Conservation (phyloP, 2,888 invertebrate species). For the Malthinus seriepunctatus region DNA sequence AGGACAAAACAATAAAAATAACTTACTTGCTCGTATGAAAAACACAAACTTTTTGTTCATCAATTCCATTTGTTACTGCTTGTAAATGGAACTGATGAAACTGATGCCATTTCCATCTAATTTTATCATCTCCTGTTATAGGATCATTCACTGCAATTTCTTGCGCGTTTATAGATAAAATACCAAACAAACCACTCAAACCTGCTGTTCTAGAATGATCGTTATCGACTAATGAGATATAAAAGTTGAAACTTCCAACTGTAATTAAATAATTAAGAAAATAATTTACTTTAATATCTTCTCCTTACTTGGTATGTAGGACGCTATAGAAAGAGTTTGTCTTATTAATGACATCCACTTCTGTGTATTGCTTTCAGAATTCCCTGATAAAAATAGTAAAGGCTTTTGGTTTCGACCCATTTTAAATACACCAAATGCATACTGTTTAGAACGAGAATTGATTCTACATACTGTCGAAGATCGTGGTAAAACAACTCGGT, state of each 20-base stretch:
- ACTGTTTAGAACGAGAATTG: constrained; percentile 67
- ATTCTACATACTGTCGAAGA: constrained; percentile 66
- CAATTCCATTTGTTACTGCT: constrained; percentile 55
- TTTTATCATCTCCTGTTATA: constrained; percentile 56
- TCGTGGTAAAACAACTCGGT: constrained; percentile 60
- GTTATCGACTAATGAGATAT: constrained; percentile 66
- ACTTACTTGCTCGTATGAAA: constrained; percentile 65
- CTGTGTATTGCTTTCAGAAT: constrained; percentile 66
- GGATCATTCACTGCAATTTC: constrained; percentile 63
- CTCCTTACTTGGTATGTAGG: constrained; percentile 48
- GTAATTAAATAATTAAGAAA: constrained; percentile 8
- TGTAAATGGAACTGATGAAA: constrained; percentile 61
- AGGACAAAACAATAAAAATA: background rate
- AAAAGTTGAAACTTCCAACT: constrained; percentile 59
- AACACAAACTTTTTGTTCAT: constrained; percentile 63
- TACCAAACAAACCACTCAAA: constrained; percentile 62
- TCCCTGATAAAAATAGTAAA: constrained; percentile 66
- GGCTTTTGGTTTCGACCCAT: constrained; percentile 63
- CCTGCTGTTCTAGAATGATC: constrained; percentile 66
- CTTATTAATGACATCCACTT: constrained; percentile 70
- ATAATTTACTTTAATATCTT: background rate
- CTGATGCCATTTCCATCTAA: constrained; percentile 64
- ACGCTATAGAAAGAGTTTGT: constrained; percentile 55
- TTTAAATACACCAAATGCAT: constrained; percentile 71
- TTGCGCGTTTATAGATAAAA: constrained; percentile 58